A percentile compares a stretch with the other conserved stretches of the same genome.
These are phyloP conservation scores for Mallateleia sp. DNA, from an alignment of 2,888 invertebrate species.

Conservation along the genomic window DNA sequence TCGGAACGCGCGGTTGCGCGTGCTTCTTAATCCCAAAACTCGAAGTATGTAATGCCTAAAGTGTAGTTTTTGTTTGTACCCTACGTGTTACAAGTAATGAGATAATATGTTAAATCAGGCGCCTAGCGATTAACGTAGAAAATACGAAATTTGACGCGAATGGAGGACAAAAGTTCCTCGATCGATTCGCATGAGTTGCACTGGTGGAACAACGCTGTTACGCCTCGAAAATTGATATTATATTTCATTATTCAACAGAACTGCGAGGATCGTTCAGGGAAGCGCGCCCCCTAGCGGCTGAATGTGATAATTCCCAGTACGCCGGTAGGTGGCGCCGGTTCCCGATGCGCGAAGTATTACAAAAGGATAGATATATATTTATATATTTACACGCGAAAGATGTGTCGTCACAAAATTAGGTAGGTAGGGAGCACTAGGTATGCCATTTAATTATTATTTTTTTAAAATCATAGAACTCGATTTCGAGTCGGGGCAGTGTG, in stretches of 20 bases:
- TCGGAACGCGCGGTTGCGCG: slow-evolving; percentile 8
- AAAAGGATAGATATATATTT: slow-evolving; percentile 27
- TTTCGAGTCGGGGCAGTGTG: slow-evolving; percentile 74
- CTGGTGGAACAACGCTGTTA: slow-evolving; percentile 67
- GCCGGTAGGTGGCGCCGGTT: not conserved
- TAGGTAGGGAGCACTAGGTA: not conserved
- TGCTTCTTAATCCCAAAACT: slow-evolving; percentile 59
- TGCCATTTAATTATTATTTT: not conserved
- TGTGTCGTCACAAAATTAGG: not conserved
- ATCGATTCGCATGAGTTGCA: slow-evolving; percentile 73
- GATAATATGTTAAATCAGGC: slow-evolving; percentile 77
- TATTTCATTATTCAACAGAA: not conserved
- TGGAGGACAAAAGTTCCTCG: slow-evolving; percentile 77
- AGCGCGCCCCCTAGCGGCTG: not conserved
- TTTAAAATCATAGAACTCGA: slow-evolving; percentile 25
- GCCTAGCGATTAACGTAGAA: slow-evolving; percentile 79
- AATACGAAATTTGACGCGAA: slow-evolving; percentile 80
- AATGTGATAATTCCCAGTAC: not conserved
- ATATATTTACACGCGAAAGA: slow-evolving; percentile 35
- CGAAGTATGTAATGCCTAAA: slow-evolving; percentile 58
- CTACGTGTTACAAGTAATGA: slow-evolving; percentile 69
- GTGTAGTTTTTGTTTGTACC: slow-evolving; percentile 64
- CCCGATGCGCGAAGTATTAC: slow-evolving; percentile 5
- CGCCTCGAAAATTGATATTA: slow-evolving; percentile 58
- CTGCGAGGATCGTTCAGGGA: not conserved